Evolutionary conservation across 2,113 vertebrate genomes (phyloP).

Genomic region (Ceuthmochares aereus): DNA sequence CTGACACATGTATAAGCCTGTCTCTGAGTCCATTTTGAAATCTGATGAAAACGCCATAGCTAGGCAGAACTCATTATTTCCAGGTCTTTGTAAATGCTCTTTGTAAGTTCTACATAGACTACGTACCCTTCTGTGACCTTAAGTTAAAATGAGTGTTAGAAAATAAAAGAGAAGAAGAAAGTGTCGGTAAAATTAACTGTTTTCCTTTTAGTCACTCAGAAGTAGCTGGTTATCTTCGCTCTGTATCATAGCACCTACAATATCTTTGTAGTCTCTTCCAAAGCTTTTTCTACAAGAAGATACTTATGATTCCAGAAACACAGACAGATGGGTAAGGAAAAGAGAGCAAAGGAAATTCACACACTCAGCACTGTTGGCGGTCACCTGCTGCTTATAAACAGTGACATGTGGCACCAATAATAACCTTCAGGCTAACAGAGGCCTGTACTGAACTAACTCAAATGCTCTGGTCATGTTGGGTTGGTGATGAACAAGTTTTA

Average conservation of each 20-base stretch:
- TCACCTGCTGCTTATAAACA: constrained; percentile 79
- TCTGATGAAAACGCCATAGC: neutral
- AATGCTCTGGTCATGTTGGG: neutral
- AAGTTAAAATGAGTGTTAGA: neutral
- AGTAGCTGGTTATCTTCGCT: neutral
- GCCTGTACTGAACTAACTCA: neutral
- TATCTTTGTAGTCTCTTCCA: neutral
- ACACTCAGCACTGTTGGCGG: constrained; percentile 56
- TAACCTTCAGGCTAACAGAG: constrained; percentile 75
- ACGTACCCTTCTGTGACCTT: neutral
- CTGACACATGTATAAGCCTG: neutral
- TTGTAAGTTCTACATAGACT: constrained; percentile 1
- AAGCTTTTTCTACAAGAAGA: neutral
- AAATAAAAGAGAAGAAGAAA: neutral
- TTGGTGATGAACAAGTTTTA: neutral
- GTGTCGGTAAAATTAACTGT: neutral
- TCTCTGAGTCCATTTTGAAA: neutral
- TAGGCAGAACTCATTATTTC: constrained; percentile 11
- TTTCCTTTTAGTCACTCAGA: neutral
- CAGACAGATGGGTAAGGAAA: constrained; percentile 76
- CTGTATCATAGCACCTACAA: neutral
- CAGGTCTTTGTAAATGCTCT: constrained; percentile 22
- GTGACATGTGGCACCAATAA: constrained; percentile 78
- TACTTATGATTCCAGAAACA: neutral
- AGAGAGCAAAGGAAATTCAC: constrained; percentile 58